Evolutionary conservation across 1,140 invertebrate species (phyloP).

Genomic region (Psilanteris sp.): DNA sequence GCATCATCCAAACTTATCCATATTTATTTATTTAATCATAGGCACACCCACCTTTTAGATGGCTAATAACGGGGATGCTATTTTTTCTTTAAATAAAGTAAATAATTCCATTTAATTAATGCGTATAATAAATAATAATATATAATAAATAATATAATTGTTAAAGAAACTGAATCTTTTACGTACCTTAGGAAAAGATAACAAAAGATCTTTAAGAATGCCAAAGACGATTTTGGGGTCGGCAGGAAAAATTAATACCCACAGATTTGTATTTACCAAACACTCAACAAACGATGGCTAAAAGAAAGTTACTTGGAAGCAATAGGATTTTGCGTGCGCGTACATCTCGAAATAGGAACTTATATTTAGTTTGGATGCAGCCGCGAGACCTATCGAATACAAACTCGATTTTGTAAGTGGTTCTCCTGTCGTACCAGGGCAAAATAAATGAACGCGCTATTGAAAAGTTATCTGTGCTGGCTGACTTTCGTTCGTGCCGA

Average conservation of each 20-base stretch:
- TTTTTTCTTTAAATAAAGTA: no score
- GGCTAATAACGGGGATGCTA: no score
- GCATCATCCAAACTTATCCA: no score
- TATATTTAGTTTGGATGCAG: constrained; percentile 6
- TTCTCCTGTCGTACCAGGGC: constrained; percentile 49
- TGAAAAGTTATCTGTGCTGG: constrained; percentile 67
- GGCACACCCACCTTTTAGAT: no score
- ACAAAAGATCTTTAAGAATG: no score
- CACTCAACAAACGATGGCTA: constrained; percentile 11
- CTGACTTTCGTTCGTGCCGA: constrained; percentile 61
- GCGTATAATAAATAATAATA: no score
- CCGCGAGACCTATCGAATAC: constrained; percentile 50
- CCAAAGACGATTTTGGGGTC: no score
- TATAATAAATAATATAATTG: no score
- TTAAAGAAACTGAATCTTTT: no score
- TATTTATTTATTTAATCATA: no score
- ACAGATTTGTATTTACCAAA: constrained; percentile 38
- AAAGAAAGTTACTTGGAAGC: constrained; percentile 29
- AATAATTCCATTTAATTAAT: no score
- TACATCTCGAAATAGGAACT: constrained; percentile 33
- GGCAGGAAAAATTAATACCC: constrained; percentile 23
- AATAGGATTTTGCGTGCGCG: constrained; percentile 11
- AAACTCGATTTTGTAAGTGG: constrained; percentile 65
- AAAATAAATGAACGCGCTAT: constrained; percentile 68
- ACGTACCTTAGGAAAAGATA: no score